Conservation (phyloP, 2,888 invertebrate species). For the Drosophila mimica region DNA sequence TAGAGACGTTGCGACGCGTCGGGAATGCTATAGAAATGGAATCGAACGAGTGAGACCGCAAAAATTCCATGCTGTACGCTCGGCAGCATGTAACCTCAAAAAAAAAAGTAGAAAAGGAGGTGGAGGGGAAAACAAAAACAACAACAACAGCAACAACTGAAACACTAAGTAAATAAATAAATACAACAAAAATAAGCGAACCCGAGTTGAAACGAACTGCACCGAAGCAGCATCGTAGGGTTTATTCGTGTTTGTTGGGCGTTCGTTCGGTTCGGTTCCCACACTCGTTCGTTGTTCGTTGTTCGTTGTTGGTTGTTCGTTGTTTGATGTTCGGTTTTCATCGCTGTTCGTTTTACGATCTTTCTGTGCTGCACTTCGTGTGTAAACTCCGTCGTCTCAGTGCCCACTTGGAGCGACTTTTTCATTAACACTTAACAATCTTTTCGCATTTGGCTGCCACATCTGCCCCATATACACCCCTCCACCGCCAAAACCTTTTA, state of each 20-base stretch:
- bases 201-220: slow-evolving; percentile 34
- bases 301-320: slow-evolving; percentile 32
- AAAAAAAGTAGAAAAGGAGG: slow-evolving; percentile 12
- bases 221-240: slow-evolving; percentile 8
- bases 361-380: slow-evolving; percentile 32
- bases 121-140: slow-evolving; percentile 2
- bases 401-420: slow-evolving; percentile 68
- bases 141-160: background rate
- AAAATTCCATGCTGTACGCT: slow-evolving; percentile 45
- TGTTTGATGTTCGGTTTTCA: slow-evolving; percentile 13
- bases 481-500: slow-evolving; percentile 27
- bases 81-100: slow-evolving; percentile 33
- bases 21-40: slow-evolving; percentile 16
- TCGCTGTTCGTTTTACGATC: slow-evolving; percentile 61
- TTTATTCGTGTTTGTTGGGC: slow-evolving; percentile 25
- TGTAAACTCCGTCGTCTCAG: background rate
- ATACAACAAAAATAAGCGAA: slow-evolving; percentile 19
- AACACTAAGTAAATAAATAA: slow-evolving; percentile 12
- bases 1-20: slow-evolving; percentile 38
- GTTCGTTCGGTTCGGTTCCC: slow-evolving; percentile 62
- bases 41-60: slow-evolving; percentile 36
- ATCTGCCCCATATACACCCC: slow-evolving; percentile 10
- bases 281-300: slow-evolving; percentile 60
- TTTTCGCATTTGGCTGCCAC: slow-evolving; percentile 66
- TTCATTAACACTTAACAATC: slow-evolving; percentile 81